These are phyloP conservation scores for Eulimnadia texana DNA, from an alignment of 1,140 invertebrate genomes.

Conservation along the genomic window DNA sequence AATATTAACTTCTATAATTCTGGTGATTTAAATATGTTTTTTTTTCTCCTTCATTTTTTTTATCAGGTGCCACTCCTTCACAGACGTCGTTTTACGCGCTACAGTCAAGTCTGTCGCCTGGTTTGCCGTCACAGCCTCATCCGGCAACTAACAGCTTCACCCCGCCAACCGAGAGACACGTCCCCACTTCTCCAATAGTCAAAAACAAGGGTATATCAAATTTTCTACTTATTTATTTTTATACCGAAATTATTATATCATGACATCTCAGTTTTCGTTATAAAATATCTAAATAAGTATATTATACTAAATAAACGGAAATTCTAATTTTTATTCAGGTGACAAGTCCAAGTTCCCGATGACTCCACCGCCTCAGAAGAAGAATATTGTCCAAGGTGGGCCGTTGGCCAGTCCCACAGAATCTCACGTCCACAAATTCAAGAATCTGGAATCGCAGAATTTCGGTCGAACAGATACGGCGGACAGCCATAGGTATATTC, in stretches of 20 bases:
- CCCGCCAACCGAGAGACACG: background rate
- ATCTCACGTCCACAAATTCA: slow-evolving; percentile 51
- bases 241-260: no score
- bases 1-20: no score
- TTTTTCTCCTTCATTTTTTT: slow-evolving; percentile 4
- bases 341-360: slow-evolving; percentile 47
- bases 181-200: background rate
- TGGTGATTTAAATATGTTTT: no score
- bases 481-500: slow-evolving; percentile 18
- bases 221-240: background rate
- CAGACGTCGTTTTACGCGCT: slow-evolving; percentile 25
- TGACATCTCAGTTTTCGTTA: no score
- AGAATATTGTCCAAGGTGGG: slow-evolving; percentile 35
- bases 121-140: background rate
- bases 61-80: slow-evolving; percentile 21
- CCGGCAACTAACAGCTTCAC: background rate
- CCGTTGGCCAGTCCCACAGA: background rate
- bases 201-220: background rate
- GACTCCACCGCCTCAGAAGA: slow-evolving; percentile 60
- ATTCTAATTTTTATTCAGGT: slow-evolving; percentile 18
- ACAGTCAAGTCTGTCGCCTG: slow-evolving; percentile 26
- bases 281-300: no score
- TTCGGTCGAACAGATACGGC: slow-evolving; percentile 41
- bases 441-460: slow-evolving; percentile 81
- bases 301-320: no score